Evolutionary conservation across 2,113 vertebrate species (phyloP), one percentile per base, ranked within the genome.

Genomic region (Poeciliopsis prolifica): DNA sequence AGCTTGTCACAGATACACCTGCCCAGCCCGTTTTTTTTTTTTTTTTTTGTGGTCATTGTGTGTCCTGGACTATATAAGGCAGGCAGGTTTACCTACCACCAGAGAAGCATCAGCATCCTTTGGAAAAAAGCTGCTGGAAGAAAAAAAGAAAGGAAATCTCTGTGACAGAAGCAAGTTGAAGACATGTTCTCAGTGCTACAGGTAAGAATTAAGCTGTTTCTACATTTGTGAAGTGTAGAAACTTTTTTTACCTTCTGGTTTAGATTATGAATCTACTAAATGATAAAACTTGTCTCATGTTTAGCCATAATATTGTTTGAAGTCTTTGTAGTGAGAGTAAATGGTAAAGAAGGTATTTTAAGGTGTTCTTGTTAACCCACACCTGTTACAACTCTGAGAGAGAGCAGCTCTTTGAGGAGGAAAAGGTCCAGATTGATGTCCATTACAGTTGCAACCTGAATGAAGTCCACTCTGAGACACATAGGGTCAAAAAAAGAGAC

Each of bases 101-200:
- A 70, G 9, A 86, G 40, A 64, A 85, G 19, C 72, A 87, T 70
- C 77, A 86, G 29, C 77, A 87, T 80, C 81, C 31, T 64, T 76
- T 26, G 33, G 37, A 65, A 28, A 71, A 71, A 68, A 60, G 17
- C 54, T 51, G 0, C 73, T 54, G 67, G 60, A 74, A 48, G 62
- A 19, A 35, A 54, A n/a, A 81, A 73, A n/a, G 81, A 42, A 75
- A 33, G 54, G 28, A 60, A 26, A 54, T 33, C 58, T 37, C 63
- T 68, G 30, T 65, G 54, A 33, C 19, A 80, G 14, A 44, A 76
- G 68, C 17, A 28, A 26, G 51, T 65, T 66, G 62, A 75, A 86
- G 54, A 66, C 68, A 94, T 95, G 93, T 80, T 93, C 48, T 89
- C 85, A 61, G 89, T 42, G 68, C 35, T 93, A 37, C 83, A 90